Base-by-base conservation (phyloP, 2,797 vertebrate species). In the Thunnus albacares region DNA sequence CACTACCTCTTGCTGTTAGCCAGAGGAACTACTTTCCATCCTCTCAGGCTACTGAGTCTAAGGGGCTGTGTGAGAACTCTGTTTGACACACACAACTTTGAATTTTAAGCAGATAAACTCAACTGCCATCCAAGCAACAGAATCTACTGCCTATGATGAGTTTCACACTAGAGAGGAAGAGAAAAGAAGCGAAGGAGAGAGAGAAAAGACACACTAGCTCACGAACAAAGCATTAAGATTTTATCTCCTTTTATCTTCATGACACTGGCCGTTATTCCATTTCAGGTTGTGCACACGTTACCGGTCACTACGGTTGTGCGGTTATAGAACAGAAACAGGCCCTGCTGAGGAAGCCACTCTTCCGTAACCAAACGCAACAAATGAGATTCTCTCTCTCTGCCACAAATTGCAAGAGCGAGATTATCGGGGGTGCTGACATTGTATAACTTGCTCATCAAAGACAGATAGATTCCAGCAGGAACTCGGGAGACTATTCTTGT, bases 381-480 rank as follows among this genome's bases (percentile, higher is more conserved):
- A 92, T 79, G 72, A 84, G 77, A 86, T 76, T 72, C 49, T 71
- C 71, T 57, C 55, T 71, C 45, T 53, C 76, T 60, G 61, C 66
- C 57, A 56, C 72, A 80, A 86, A 83, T 80, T 80, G 62, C 67
- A 24, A 70, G 35, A 81, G 77, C 5, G 1, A 81, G 79, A 89
- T 90, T 71, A 89, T 83, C 13, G 22, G 28, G 57, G 71, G 53
- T 52, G 76, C 78, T 86, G 92, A 88, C 80, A 84, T 89, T 86
- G 76, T 80, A 47, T 83, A 89, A 92, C 84, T 83, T 53, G 59
- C 83, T 90, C 86, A 90, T 91, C 86, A 90, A 90, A 93, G 83
- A 85, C 52, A 68, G 62, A 77, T 61, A 70, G 86, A 87, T 79
- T 89, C 66, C 81, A 84, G 84, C 67, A 81, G 87, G 24, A 89